Evolutionary conservation across 2,888 invertebrate genomes (phyloP), one percentile per base, ranked within the genome.

Genomic region (Ormyrus thymus): DNA sequence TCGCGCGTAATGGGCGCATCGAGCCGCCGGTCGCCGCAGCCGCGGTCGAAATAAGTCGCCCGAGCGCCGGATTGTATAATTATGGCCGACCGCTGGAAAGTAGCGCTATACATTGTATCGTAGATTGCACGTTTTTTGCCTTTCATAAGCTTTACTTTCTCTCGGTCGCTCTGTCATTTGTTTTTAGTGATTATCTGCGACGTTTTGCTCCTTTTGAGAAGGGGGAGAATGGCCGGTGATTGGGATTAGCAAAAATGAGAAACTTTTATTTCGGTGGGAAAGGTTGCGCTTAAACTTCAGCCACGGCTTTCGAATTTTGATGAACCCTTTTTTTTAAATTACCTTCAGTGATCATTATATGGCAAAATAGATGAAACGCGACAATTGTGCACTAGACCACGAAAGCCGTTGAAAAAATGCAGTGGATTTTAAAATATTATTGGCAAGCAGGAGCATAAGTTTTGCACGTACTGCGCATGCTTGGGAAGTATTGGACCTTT

Each of bases 41-140:
- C 15, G 15, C 29, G 29, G 29, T 29, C 29, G 29, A 2, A 29
- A 29, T 29, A 29, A 29, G 29, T 29, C 29, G 29, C 29, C 29
- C 29, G 29, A 29, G 29, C 29, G 11, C 61, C 70, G 15, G 51
- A 76, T 71, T 76, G 70, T 70, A 64, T 76, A 76, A 76, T 76
- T 76, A 70, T 50, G 1, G 9, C 51, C 15, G 29, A 50, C 65
- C 50, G 50, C 50, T 65, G 65, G n/a, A 65, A 65, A n/a, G 50
- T 61, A 43, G 50, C 51, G 71, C 69, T 15, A 5, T 13, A 46
- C 46, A 69, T 56, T 55, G 11, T 68, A 62, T 62, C 62, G 9
- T 5, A 6, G 9, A 59, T 51, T 51, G 51, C 15, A 15, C 65
- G 50, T 56, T 55, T 53, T 15, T 55, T 46, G 13, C 56, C 55